Conservation (phyloP, 2,113 vertebrate species). For the Ageneiosus marmoratus region DNA sequence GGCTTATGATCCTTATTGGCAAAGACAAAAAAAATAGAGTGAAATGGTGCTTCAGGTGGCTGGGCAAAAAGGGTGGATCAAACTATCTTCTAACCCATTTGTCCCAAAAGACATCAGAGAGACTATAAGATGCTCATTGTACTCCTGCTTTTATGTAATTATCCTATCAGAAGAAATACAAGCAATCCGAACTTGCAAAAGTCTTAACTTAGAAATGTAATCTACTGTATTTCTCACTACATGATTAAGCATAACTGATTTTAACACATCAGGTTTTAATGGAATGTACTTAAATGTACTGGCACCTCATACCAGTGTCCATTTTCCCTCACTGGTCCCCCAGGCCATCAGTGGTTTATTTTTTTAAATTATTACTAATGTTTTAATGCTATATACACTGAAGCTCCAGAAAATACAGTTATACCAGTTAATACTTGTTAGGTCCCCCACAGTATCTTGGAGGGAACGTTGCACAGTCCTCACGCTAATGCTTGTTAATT, state of each 20-base stretch:
- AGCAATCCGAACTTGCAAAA: conserved; percentile 17
- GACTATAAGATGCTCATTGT: conserved; percentile 1
- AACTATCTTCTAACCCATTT: conserved; percentile 52
- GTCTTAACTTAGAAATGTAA: not conserved
- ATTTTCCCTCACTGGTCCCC: too few species aligned
- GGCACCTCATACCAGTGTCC: not conserved
- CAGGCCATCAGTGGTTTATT: too few species aligned
- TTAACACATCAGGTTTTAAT: not conserved
- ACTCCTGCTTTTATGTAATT: conserved; percentile 37
- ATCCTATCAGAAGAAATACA: conserved; percentile 54
- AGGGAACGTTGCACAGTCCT: too few species aligned
- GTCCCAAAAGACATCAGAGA: not conserved
- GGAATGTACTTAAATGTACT: conserved; percentile 7
- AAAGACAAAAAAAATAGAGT: conserved; percentile 32
- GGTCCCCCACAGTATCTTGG: too few species aligned
- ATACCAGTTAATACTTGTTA: too few species aligned
- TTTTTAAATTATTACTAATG: too few species aligned
- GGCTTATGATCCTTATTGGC: conserved; percentile 54
- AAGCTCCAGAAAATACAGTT: too few species aligned
- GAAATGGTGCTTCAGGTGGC: conserved; percentile 45
- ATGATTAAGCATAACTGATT: conserved; percentile 1
- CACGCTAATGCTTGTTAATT: too few species aligned
- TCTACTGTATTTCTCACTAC: not conserved
- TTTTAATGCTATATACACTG: too few species aligned
- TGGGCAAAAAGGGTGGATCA: conserved; percentile 57